A percentile compares a stretch with the other conserved stretches of the same genome.
phyloP scores from a whole-genome alignment of 1,140 invertebrate species.

The Marisa cornuarietis region DNA sequence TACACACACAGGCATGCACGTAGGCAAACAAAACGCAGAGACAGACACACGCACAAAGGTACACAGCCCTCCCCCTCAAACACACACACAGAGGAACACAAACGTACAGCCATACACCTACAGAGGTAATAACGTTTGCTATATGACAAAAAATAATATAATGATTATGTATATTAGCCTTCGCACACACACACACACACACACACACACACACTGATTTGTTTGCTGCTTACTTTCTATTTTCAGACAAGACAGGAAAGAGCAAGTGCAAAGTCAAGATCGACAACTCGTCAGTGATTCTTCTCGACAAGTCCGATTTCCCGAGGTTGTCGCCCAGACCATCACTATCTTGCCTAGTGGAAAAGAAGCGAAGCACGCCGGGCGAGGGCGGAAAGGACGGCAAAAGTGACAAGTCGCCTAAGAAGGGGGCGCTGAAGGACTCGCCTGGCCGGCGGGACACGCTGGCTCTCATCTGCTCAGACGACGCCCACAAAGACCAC shows the following conservation, averaged over 20 bases:
- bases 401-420: conserved; percentile 11
- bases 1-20: too few species aligned
- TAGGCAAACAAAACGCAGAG: too few species aligned
- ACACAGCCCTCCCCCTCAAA: too few species aligned
- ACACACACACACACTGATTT: not conserved
- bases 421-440: conserved; percentile 6
- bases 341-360: conserved; percentile 22
- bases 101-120: too few species aligned
- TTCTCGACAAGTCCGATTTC: conserved; percentile 38
- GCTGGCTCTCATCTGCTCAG: conserved; percentile 16
- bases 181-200: too few species aligned
- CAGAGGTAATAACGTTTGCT: too few species aligned
- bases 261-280: conserved; percentile 41
- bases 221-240: not conserved
- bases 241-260: conserved; percentile 40
- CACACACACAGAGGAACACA: too few species aligned
- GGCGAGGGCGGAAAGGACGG: not conserved
- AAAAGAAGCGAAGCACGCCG: conserved; percentile 11
- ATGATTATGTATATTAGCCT: too few species aligned
- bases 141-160: too few species aligned
- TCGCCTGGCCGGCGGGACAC: conserved; percentile 18
- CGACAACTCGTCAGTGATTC: conserved; percentile 40
- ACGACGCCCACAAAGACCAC: not conserved
- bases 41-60: too few species aligned
- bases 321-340: conserved; percentile 36